These are phyloP conservation scores for Ochotona curzoniae DNA, from an alignment of 2,113 vertebrate species.

Conservation along the genomic window DNA sequence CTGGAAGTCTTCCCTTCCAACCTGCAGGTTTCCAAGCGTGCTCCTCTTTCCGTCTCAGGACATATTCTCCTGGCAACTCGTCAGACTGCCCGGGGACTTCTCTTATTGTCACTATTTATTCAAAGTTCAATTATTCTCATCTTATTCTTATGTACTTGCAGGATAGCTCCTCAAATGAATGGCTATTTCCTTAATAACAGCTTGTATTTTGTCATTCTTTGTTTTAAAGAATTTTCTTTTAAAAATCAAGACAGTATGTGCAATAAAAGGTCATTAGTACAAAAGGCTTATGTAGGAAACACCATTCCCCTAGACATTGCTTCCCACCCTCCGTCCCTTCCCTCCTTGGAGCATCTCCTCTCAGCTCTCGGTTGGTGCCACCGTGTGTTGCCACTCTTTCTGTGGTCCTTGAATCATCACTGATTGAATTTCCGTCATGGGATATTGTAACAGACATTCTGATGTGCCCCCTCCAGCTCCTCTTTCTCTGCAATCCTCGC, in stretches of 20 bases:
- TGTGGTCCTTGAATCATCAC: not conserved
- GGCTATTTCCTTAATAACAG: not conserved
- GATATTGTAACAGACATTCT: not conserved
- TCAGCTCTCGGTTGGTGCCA: not conserved
- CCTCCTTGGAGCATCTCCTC: not conserved
- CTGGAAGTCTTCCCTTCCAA: not conserved
- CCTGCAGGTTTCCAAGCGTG: not conserved
- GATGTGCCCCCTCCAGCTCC: not conserved
- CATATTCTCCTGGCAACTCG: not conserved
- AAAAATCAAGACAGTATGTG: not conserved
- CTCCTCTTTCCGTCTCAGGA: not conserved
- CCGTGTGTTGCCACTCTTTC: not conserved
- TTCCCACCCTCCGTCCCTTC: not conserved
- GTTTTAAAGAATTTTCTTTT: not conserved
- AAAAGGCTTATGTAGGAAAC: not conserved
- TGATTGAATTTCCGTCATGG: not conserved
- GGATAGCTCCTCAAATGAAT: not conserved
- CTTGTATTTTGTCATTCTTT: not conserved
- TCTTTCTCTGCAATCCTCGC: not conserved
- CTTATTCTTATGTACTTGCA: not conserved
- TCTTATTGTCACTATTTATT: not conserved
- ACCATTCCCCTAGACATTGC: not conserved
- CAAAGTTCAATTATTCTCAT: not conserved
- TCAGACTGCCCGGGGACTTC: not conserved
- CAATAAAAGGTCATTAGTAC: not conserved